These are phyloP conservation scores for Oncorhynchus clarkii DNA, from an alignment of 2,113 vertebrate genomes.

Conservation along the genomic window DNA sequence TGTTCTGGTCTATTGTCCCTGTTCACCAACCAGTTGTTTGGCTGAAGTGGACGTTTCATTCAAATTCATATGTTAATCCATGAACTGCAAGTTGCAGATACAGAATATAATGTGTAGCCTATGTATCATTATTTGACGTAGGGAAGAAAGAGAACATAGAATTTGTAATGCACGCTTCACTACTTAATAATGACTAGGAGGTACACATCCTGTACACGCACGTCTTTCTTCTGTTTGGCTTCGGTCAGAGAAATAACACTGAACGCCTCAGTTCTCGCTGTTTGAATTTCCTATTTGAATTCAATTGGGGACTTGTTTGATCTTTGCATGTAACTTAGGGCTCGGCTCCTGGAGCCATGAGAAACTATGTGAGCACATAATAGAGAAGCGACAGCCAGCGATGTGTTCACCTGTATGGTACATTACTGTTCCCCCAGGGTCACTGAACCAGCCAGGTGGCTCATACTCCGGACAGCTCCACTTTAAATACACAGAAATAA, in stretches of 20 bases:
- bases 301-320: constrained; percentile 75
- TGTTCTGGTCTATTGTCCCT: not conserved
- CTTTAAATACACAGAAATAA: constrained; percentile 48
- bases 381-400: constrained; percentile 64
- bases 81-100: constrained; percentile 17
- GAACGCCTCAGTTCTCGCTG: constrained; percentile 60
- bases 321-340: constrained; percentile 70
- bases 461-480: constrained; percentile 55
- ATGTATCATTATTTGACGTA: constrained; percentile 53
- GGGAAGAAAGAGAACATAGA: constrained; percentile 62
- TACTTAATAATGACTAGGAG: constrained; percentile 66
- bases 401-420: constrained; percentile 74
- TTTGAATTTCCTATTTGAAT: constrained; percentile 75
- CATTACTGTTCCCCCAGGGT: constrained; percentile 72
- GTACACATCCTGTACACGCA: constrained; percentile 39
- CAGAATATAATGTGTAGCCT: constrained; percentile 29
- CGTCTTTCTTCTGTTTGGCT: constrained; percentile 59
- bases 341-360: constrained; percentile 63
- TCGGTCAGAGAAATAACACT: constrained; percentile 62
- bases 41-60: constrained; percentile 38
- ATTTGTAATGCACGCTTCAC: constrained; percentile 64
- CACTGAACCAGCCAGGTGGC: constrained; percentile 61
- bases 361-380: constrained; percentile 66
- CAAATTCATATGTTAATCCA: constrained; percentile 23
- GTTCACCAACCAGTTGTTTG: not conserved